Evolutionary conservation across 2,888 invertebrate genomes (phyloP).

Genomic region (Epinotia bilunana): DNA sequence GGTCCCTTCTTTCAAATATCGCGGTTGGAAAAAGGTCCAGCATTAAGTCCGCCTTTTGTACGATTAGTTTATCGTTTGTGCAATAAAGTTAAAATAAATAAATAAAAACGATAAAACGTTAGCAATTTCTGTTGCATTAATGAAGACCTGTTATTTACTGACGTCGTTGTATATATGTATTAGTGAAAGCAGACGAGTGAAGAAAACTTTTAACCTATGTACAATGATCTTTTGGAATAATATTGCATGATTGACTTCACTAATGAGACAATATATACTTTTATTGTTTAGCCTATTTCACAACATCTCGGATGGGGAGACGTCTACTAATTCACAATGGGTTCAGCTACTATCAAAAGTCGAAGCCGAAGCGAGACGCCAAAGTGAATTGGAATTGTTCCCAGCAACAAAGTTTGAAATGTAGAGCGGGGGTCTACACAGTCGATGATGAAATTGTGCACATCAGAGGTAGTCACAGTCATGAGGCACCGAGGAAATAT

Average conservation of each 20-base stretch:
- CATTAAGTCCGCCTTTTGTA: no score
- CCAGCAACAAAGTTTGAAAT: constrained; percentile 12
- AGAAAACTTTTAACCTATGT: no score
- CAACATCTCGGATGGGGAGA: constrained; percentile 15
- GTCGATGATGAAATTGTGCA: background rate
- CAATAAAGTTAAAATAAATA: no score
- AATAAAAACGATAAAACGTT: background rate
- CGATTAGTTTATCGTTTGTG: no score
- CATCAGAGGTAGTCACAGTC: background rate
- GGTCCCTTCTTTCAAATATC: background rate
- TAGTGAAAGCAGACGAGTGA: no score
- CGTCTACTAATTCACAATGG: constrained; percentile 4
- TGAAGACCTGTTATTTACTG: no score
- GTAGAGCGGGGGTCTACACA: background rate
- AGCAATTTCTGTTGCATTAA: background rate
- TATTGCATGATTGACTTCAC: no score
- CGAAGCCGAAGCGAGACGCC: background rate
- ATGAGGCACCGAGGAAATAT: background rate
- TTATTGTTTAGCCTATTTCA: constrained; percentile 25
- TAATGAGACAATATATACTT: no score
- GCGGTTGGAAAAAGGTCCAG: background rate
- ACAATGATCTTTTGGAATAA: no score
- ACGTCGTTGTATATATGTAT: no score
- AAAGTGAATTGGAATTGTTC: constrained; percentile 15
- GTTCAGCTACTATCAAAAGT: constrained; percentile 3